Evolutionary conservation across 2,797 vertebrate species (phyloP).

Genomic region (Diglossa cyanea): DNA sequence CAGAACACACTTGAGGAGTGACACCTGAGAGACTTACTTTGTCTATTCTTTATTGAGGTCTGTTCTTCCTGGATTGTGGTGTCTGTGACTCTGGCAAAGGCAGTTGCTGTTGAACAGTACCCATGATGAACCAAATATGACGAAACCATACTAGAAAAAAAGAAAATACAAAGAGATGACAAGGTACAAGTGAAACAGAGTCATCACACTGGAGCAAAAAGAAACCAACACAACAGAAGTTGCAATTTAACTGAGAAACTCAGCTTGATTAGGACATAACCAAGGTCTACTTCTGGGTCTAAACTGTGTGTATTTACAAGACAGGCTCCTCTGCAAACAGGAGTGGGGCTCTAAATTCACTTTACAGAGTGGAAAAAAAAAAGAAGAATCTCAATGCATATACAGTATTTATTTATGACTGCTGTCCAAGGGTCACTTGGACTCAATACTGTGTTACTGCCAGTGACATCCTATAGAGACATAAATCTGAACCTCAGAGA

Average conservation of each 20-base stretch:
- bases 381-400: neutral
- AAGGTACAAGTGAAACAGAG: neutral
- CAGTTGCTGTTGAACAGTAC: conserved; percentile 94
- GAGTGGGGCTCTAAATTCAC: neutral
- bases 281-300: neutral
- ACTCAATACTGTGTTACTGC: neutral
- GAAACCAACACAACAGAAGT: neutral
- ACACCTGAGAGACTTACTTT: conserved; percentile 78
- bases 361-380: neutral
- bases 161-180: neutral
- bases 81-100: conserved; percentile 94
- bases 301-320: neutral
- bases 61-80: conserved; percentile 96
- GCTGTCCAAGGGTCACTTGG: neutral
- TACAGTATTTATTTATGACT: neutral
- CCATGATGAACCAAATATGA: conserved; percentile 98
- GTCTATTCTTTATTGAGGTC: conserved; percentile 96
- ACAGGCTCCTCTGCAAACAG: neutral
- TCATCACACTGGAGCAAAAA: neutral
- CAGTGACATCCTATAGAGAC: neutral
- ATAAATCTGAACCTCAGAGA: neutral
- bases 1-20: neutral
- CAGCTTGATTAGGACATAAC: neutral
- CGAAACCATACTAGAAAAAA: conserved; percentile 89
- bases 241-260: neutral